Conservation (phyloP, 2,888 invertebrate genomes). For the Lepidocyrtoides sp. region DNA sequence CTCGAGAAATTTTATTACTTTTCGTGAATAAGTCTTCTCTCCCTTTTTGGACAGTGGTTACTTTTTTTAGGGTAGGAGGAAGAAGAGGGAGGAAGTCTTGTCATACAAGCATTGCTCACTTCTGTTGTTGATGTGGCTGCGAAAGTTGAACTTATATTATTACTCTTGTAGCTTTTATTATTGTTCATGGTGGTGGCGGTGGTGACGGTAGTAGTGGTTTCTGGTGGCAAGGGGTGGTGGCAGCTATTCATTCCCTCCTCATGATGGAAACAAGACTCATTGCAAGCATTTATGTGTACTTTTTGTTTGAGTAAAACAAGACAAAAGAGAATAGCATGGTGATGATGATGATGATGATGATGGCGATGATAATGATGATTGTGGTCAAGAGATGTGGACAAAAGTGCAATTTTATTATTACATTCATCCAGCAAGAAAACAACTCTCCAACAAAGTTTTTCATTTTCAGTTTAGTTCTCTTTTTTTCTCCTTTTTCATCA, state of each 20-base stretch:
- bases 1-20: conserved; percentile 70
- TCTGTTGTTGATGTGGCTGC: neutral
- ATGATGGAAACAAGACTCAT: conserved; percentile 47
- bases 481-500: neutral
- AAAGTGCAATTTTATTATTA: conserved; percentile 40
- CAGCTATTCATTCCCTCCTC: neutral
- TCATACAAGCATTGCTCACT: conserved; percentile 2
- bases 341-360: neutral
- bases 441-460: neutral
- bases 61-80: conserved; percentile 54
- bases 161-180: conserved; percentile 60
- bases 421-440: neutral
- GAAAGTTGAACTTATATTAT: conserved; percentile 45
- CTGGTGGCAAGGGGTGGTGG: conserved; percentile 36
- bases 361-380: conserved; percentile 1
- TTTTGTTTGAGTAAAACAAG: conserved; percentile 5
- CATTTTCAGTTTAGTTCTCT: neutral
- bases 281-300: conserved; percentile 36
- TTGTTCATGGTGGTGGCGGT: conserved; percentile 44
- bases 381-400: conserved; percentile 57
- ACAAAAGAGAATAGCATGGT: conserved; percentile 5
- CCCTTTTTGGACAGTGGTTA: conserved; percentile 25
- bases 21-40: conserved; percentile 44
- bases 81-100: conserved; percentile 43
- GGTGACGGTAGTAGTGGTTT: conserved; percentile 12